Percentiles rank a stretch among this genome's conserved stretches.
Conservation (phyloP, 2,797 vertebrate genomes). For the Alca torda region DNA sequence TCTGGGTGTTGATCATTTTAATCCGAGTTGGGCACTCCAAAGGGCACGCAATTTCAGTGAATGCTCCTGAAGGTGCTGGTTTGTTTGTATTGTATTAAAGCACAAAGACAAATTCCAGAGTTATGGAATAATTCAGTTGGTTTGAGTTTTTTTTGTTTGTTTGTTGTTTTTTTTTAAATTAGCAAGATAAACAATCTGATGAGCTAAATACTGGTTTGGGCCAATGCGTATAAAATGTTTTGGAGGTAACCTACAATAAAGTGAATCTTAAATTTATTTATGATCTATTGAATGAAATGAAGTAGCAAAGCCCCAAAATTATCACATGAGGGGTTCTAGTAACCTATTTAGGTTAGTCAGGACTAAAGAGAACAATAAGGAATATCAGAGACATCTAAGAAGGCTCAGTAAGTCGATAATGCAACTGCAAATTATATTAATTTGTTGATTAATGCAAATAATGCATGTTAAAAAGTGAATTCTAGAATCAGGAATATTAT, state of each 20-base stretch:
- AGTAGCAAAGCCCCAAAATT: not conserved
- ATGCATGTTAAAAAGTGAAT: not conserved
- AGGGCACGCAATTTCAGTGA: not conserved
- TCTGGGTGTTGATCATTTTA: not conserved
- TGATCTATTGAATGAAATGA: not conserved
- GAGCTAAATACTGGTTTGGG: not conserved
- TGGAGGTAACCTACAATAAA: not conserved
- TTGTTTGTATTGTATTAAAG: not conserved
- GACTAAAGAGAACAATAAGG: not conserved
- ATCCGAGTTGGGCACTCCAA: not conserved
- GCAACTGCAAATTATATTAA: not conserved
- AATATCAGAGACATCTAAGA: not conserved
- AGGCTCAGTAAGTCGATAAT: not conserved
- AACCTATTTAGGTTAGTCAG: not conserved
- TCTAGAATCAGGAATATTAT: not conserved
- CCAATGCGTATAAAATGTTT: not conserved
- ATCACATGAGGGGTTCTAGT: not conserved
- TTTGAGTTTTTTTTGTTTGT: not conserved
- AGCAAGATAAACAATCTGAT: not conserved
- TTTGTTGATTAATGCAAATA: not conserved
- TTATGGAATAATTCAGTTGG: not conserved
- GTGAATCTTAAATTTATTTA: not conserved
- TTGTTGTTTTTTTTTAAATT: not conserved
- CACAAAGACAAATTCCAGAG: not conserved
- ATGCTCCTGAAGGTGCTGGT: not conserved